Conservation (phyloP, 2,113 vertebrate genomes). For the Prietella phreatophila region DNA sequence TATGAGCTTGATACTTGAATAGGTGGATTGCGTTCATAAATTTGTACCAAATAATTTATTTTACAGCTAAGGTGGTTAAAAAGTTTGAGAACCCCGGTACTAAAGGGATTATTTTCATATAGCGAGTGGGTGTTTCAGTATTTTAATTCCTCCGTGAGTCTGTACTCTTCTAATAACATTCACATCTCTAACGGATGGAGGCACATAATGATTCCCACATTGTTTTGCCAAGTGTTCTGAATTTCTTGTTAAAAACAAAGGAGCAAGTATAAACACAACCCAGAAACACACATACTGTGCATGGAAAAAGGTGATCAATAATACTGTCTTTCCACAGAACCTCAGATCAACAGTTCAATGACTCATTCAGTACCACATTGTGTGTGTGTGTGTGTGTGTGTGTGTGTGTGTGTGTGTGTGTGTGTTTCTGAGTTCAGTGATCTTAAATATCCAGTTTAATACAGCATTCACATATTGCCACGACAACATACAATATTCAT, state of each 20-base stretch:
- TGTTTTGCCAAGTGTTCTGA: background rate
- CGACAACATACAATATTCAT: background rate
- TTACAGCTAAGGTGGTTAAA: background rate
- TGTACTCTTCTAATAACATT: background rate
- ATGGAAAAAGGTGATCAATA: background rate
- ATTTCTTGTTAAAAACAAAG: background rate
- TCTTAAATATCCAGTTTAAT: background rate
- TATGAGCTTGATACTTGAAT: background rate
- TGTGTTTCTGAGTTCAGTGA: background rate
- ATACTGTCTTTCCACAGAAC: background rate
- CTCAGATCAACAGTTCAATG: background rate
- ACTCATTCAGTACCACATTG: background rate
- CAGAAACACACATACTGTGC: background rate
- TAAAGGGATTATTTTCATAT: background rate
- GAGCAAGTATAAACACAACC: background rate
- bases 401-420: background rate
- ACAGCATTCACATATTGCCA: background rate
- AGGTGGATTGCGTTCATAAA: background rate
- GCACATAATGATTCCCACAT: background rate
- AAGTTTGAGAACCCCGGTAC: background rate
- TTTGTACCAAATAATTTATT: background rate
- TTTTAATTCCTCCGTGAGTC: background rate
- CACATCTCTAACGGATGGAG: background rate
- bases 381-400: background rate
- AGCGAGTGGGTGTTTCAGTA: background rate